A percentile compares a stretch with the other conserved stretches of the same genome.
Conservation (phyloP, 2,888 invertebrate genomes). For the Pteria penguin region DNA sequence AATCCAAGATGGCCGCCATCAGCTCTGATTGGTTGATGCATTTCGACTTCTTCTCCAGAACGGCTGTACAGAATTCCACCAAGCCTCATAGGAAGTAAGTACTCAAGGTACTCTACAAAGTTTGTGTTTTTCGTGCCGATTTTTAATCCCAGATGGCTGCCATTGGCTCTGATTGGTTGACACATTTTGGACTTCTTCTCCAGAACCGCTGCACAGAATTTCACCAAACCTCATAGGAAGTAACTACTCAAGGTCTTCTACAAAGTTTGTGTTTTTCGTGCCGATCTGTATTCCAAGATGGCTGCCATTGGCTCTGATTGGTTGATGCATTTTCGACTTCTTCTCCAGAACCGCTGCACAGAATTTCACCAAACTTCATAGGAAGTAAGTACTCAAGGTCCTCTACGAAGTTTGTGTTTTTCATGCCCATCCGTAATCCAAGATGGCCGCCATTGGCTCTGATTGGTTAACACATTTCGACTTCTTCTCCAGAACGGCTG, state of each 20-base stretch:
- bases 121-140: background rate
- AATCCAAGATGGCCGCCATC: background rate
- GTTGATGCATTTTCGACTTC: too few species aligned
- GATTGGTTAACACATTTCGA: too few species aligned
- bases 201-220: background rate
- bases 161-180: background rate
- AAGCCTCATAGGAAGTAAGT: background rate
- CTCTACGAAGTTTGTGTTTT: too few species aligned
- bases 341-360: too few species aligned
- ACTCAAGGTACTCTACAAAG: too few species aligned
- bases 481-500: too few species aligned
- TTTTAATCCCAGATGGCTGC: background rate
- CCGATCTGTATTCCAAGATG: background rate
- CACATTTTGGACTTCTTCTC: background rate
- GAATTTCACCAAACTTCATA: too few species aligned
- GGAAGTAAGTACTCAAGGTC: too few species aligned
- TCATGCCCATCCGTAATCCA: too few species aligned
- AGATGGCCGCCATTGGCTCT: too few species aligned
- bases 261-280: background rate
- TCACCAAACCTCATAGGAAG: background rate
- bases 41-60: background rate
- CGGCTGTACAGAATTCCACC: background rate
- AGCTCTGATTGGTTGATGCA: background rate
- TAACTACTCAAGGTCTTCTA: background rate
- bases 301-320: background rate